Conservation (phyloP, 1,140 invertebrate genomes). For the Chelonus insularis region DNA sequence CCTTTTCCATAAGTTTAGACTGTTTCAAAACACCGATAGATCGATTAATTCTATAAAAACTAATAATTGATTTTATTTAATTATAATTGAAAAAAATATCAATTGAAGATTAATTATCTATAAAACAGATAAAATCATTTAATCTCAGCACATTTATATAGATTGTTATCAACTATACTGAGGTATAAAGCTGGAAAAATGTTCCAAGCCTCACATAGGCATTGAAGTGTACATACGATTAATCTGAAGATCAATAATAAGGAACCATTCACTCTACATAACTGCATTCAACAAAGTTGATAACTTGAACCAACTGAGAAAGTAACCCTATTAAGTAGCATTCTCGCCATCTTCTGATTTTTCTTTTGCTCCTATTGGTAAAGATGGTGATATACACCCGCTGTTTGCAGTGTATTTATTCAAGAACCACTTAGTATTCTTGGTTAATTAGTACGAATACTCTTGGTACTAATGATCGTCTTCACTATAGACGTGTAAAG, state of each 20-base stretch:
- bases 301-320: slow-evolving; percentile 24
- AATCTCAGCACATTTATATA: background rate
- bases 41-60: too few species aligned
- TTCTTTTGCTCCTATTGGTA: background rate
- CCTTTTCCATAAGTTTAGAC: too few species aligned
- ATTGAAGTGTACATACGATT: background rate
- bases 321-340: slow-evolving; percentile 29
- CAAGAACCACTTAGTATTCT: slow-evolving; percentile 27
- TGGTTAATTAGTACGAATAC: slow-evolving; percentile 39
- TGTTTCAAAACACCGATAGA: too few species aligned
- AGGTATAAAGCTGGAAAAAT: background rate
- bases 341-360: slow-evolving; percentile 2
- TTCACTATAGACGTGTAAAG: background rate
- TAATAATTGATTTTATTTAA: too few species aligned
- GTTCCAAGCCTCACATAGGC: background rate
- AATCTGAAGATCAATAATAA: slow-evolving; percentile 5
- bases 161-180: background rate
- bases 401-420: background rate
- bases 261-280: slow-evolving; percentile 10
- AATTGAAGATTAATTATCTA: too few species aligned
- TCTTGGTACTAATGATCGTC: slow-evolving; percentile 32
- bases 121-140: too few species aligned
- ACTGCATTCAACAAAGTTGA: slow-evolving; percentile 13
- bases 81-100: too few species aligned
- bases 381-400: background rate